Base-by-base conservation (phyloP, 2,113 vertebrate species). In the Aegotheles bennettii region DNA sequence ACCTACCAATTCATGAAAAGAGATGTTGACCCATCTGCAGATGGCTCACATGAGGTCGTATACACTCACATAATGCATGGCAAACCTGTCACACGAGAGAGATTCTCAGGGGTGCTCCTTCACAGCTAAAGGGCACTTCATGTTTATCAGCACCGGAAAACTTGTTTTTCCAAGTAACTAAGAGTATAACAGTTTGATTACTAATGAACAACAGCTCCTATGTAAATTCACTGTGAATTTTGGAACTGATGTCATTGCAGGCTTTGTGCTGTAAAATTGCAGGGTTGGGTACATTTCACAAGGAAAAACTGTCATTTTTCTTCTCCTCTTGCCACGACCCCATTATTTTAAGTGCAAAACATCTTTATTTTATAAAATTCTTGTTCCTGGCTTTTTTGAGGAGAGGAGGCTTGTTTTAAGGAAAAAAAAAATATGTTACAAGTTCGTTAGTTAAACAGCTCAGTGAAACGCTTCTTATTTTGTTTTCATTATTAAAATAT, bases 401-500 rank as follows among this genome's bases (percentile, higher is more conserved):
- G 56, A 63, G 56, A 83, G 5, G 11, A 24, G 12, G 2, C 6
- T n/a, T 43, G 12, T 81, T 91, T 94, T 60, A 70, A 51, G 17
- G 8, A 19, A 12, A 56, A 40, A 33, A 53, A 38, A 35, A 33
- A 51, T 9, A 43, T 11, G 68, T 93, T 91, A 45, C 42, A 64
- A 51, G 69, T 38, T 60, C 81, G n/a, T 91, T 93, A 73, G 76
- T 92, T 71, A 92, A 95, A 61, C 74, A 78, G 56, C 59, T 67
- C 40, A n/a, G 51, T 73, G 45, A 90, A 88, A 90, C 42, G 53
- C 87, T 87, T 88, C 45, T 95, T 93, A 70, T 94, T 94, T 89
- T 95, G 61, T 92, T 90, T 96, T 92, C 61, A 71, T 70, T 89
- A 88, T 97, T 91, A 95, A 93, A 95, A 93, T 92, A 80, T 84